These are phyloP conservation scores for Ichneumoninae sp. DNA, from an alignment of 2,888 invertebrate species.

Conservation along the genomic window DNA sequence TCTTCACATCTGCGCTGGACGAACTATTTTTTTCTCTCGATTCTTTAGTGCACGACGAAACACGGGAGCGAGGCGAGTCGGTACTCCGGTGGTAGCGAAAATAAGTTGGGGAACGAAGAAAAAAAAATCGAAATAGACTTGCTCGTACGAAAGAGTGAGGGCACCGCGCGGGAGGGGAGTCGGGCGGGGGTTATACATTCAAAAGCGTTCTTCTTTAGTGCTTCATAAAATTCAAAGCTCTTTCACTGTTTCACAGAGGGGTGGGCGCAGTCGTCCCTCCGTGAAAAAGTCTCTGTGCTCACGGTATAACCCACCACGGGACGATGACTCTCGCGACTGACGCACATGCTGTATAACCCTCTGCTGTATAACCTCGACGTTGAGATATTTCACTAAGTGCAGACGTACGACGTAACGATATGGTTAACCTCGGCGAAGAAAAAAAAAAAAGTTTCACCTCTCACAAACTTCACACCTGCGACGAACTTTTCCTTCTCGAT, in stretches of 20 bases:
- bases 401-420: not conserved
- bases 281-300: slow-evolving; percentile 26
- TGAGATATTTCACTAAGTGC: not conserved
- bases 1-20: not conserved
- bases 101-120: slow-evolving; percentile 11
- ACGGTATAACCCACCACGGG: slow-evolving; percentile 16
- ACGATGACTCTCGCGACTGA: slow-evolving; percentile 40
- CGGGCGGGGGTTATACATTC: slow-evolving; percentile 39
- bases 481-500: not conserved
- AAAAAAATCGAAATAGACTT: slow-evolving; percentile 23
- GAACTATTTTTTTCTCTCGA: not conserved
- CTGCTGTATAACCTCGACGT: not conserved
- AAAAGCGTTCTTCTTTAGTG: slow-evolving; percentile 63
- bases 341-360: slow-evolving; percentile 10
- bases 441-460: not conserved
- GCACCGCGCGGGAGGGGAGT: not conserved
- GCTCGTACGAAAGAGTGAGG: slow-evolving; percentile 6
- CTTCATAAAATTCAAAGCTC: slow-evolving; percentile 70
- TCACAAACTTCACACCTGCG: not conserved
- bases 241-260: slow-evolving; percentile 61
- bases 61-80: slow-evolving; percentile 6
- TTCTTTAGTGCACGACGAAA: not conserved
- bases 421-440: not conserved
- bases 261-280: slow-evolving; percentile 21
- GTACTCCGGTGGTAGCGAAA: not conserved